These are phyloP conservation scores for Crotophaga sulcirostris DNA, from an alignment of 2,113 vertebrate species.

Conservation along the genomic window DNA sequence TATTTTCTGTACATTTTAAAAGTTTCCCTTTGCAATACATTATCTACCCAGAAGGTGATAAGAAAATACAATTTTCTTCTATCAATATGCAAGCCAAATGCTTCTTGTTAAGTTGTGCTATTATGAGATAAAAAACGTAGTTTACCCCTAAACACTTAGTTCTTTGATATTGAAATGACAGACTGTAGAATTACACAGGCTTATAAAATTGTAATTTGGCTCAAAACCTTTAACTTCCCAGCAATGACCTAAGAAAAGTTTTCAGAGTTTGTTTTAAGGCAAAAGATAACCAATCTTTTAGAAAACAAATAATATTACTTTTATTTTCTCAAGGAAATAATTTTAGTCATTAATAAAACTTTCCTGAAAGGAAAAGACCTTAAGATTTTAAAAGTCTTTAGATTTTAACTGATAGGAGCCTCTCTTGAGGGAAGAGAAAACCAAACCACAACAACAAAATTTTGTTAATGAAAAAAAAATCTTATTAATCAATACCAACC, in stretches of 20 bases:
- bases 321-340: neutral
- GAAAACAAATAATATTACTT: neutral
- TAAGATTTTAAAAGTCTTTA: neutral
- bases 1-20: neutral
- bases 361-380: neutral
- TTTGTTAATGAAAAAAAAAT: neutral
- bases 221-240: neutral
- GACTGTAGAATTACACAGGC: neutral
- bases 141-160: neutral
- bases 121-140: neutral
- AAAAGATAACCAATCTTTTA: neutral
- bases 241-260: neutral
- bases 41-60: neutral
- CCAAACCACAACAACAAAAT: accelerated
- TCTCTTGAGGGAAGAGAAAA: neutral
- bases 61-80: neutral
- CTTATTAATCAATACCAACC: neutral
- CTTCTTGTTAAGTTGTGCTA: neutral
- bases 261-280: neutral
- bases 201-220: neutral
- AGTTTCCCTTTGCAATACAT: neutral
- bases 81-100: neutral
- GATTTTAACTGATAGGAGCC: neutral
- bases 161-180: neutral
- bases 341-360: neutral